phyloP scores from a whole-genome alignment of 2,888 invertebrate species.

The Coelopa pilipes region DNA sequence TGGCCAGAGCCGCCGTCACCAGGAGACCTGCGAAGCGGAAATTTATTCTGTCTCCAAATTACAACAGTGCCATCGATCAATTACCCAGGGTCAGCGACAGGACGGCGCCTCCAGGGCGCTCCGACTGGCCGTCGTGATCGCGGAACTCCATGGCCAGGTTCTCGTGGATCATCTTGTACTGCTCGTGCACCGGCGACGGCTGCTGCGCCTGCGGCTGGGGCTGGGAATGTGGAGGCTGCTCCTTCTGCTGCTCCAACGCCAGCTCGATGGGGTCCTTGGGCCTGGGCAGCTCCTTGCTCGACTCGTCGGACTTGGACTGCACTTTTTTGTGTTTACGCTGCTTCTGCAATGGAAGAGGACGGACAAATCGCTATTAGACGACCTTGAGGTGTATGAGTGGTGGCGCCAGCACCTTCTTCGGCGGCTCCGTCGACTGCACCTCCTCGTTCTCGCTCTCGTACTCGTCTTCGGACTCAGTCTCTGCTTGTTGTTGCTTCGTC shows the following conservation, averaged over 20 bases:
- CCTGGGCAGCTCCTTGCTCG: slow-evolving; percentile 35
- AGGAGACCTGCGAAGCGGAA: slow-evolving; percentile 66
- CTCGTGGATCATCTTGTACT: slow-evolving; percentile 64
- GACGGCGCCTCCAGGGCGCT: slow-evolving; percentile 82
- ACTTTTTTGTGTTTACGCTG: slow-evolving; percentile 60
- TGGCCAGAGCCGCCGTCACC: slow-evolving; percentile 82
- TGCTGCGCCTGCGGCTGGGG: not conserved
- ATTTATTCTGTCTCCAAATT: not conserved
- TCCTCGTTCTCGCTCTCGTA: slow-evolving; percentile 55
- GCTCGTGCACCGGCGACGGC: slow-evolving; percentile 60
- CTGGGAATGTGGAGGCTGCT: too few relatives aligned
- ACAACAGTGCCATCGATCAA: slow-evolving; percentile 23
- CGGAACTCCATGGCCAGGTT: slow-evolving; percentile 66
- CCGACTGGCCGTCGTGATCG: slow-evolving; percentile 74
- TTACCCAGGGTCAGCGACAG: slow-evolving; percentile 80
- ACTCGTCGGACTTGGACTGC: slow-evolving; percentile 48
- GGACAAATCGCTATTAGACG: not conserved
- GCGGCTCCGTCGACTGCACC: slow-evolving; percentile 60
- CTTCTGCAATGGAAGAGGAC: slow-evolving; percentile 36
- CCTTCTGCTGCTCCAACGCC: slow-evolving; percentile 52
- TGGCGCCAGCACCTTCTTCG: slow-evolving; percentile 54
- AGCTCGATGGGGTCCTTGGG: slow-evolving; percentile 52
- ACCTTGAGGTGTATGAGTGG: not conserved
- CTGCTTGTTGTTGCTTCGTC: not conserved
- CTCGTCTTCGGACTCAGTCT: slow-evolving; percentile 49